Base-by-base conservation (phyloP, 2,888 invertebrate genomes). In the Cosmorhoe ocellata region DNA sequence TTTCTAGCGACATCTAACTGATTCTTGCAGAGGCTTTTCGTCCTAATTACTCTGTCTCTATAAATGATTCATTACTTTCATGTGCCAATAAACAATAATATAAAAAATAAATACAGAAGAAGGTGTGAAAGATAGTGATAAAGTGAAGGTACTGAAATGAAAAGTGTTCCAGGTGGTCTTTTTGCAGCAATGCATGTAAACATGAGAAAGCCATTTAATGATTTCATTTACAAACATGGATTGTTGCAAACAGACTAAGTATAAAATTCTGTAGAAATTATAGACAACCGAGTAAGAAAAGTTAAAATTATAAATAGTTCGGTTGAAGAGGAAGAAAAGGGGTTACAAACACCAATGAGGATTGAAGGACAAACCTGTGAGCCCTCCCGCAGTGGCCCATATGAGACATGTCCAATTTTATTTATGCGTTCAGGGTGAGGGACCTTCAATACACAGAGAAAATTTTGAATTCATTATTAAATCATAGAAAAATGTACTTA, bases 331-430 rank as follows among this genome's bases (percentile, higher is more conserved):
- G 79, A 83, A 71, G 76, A 81, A 77, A 77, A 67, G 82, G 89
- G 83, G 79, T 69, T 76, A 90, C 88, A 87, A 89, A 90, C 90
- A 90, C 77, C 88, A 88, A 90, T 79, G 81, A 84, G 84, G 86
- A 86, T 74, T 71, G 74, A 79, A 79, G 88, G 90, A 91, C 92
- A 89, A 91, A 92, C 92, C 92, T 92, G 91, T 71, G 92, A 92
- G 89, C 91, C 92, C 87, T 93, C 93, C 91, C 92, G 92, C 91
- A 92, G 92, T 81, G 88, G 88, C 91, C 92, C 92, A 92, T 92
- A 92, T 91, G 91, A 90, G 90, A 93, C 92, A 92, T 92, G 93
- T 90, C 91, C 89, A 80, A 88, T 90, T 90, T 91, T 91, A 90
- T 86, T 90, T 75, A 90, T 85, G 88, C 91, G 89, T 89, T 91